phyloP scores from a whole-genome alignment of 2,888 invertebrate genomes.

The Pandemis heparana region DNA sequence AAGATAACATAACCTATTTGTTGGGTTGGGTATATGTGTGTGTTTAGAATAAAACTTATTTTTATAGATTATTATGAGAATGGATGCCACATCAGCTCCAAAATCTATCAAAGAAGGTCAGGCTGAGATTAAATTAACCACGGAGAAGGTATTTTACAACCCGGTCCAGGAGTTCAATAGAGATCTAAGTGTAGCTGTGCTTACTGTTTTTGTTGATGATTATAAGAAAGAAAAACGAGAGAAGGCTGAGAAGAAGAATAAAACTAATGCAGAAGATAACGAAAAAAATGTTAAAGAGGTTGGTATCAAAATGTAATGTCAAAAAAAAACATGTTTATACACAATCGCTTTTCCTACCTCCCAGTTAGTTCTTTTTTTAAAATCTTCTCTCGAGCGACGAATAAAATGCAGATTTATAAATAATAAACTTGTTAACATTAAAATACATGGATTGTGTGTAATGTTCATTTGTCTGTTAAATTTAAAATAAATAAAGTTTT shows the following conservation, averaged over 20 bases:
- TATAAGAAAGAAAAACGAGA: slow-evolving; percentile 65
- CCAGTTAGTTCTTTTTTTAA: too few relatives aligned
- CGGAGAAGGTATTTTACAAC: slow-evolving; percentile 97
- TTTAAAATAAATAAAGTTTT: neutral
- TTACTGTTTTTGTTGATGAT: slow-evolving; percentile 88
- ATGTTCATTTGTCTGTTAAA: neutral
- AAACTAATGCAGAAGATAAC: slow-evolving; percentile 51
- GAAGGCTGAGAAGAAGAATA: slow-evolving; percentile 54
- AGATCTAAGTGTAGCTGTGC: slow-evolving; percentile 93
- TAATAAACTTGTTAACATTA: too few relatives aligned
- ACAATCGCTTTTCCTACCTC: too few relatives aligned
- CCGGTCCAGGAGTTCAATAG: slow-evolving; percentile 99
- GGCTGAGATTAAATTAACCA: slow-evolving; percentile 89
- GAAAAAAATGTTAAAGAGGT: slow-evolving; percentile 41
- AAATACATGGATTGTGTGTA: too few relatives aligned
- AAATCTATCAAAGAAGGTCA: slow-evolving; percentile 90
- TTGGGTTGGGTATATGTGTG: slow-evolving; percentile 17
- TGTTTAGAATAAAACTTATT: neutral
- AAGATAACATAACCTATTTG: slow-evolving; percentile 7
- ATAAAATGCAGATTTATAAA: too few relatives aligned
- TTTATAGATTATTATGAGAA: slow-evolving; percentile 60
- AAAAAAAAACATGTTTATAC: too few relatives aligned
- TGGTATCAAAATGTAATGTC: too few relatives aligned
- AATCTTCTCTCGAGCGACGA: too few relatives aligned
- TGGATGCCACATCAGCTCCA: slow-evolving; percentile 56